Conservation (phyloP, 2,888 invertebrate species). For the Thysanoteuthis rhombus region DNA sequence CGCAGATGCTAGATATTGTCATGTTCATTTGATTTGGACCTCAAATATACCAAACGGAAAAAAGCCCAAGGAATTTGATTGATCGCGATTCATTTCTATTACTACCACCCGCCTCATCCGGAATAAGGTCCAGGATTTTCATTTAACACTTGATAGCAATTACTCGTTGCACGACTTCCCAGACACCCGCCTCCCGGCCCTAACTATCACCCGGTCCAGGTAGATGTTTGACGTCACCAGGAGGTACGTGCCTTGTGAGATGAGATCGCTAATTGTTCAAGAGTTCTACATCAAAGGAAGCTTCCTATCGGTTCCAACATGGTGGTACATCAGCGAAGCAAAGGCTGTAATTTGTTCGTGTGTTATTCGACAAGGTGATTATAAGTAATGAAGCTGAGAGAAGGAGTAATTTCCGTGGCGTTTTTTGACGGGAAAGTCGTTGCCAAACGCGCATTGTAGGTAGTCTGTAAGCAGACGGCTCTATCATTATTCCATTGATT, state of each 20-base stretch:
- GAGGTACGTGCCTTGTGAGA: not conserved
- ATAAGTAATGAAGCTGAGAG: not conserved
- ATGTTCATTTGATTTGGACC: not conserved
- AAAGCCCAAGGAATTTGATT: not conserved
- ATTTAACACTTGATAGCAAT: conserved; percentile 12
- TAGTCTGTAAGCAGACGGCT: not conserved
- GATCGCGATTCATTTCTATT: not conserved
- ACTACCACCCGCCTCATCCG: not conserved
- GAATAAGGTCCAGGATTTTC: not conserved
- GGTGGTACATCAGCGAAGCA: not conserved
- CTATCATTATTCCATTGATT: not conserved
- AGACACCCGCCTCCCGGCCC: not conserved
- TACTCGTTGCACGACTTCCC: not conserved
- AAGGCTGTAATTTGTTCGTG: not conserved
- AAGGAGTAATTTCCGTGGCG: not conserved
- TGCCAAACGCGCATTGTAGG: not conserved
- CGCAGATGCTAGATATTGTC: not conserved
- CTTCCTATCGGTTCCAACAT: not conserved
- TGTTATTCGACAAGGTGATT: not conserved
- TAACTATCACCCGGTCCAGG: not conserved
- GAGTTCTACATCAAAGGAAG: not conserved
- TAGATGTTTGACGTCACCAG: not conserved
- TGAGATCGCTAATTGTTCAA: conserved; percentile 12
- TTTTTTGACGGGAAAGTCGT: not conserved
- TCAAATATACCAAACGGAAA: conserved; percentile 12